Base-by-base conservation (phyloP, 2,888 invertebrate genomes). In the Athripsodes cinereus region DNA sequence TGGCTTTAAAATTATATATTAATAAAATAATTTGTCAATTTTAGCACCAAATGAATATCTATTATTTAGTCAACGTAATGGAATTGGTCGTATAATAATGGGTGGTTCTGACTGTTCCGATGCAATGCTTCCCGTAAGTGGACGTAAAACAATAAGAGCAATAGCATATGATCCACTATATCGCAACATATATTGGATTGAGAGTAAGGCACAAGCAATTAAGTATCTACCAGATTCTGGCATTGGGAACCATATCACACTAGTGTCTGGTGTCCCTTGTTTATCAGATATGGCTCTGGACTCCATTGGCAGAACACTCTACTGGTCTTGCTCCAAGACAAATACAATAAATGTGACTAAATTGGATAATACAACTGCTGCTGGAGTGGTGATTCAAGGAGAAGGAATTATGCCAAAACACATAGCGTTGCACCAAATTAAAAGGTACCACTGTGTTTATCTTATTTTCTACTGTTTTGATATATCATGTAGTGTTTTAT, bases 291-390 rank as follows among this genome's bases (percentile, higher is more conserved):
- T 96, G 66, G 95, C 89, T 0, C 76, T 96, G 6, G 96, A 96
- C 72, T 86, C 90, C 0, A 79, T 92, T 31, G 89, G 93, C 0
- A 81, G 93, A 16, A 75, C 92, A 1, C 71, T 97, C 1, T 96
- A 93, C 74, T 96, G 95, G 94, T 90, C 92, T 0, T 93, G 93
- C 67, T 79, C 87, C 0, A 81, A 83, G 62, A 84, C 88, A 8
- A 89, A 96, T 70, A 87, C 90, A 0, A 94, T 96, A 51, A 96
- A 96, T 71, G 90, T 93, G 0, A 95, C 95, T 0, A 82, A 88
- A 61, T 79, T 90, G 22, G 85, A 87, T 59, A 82, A 72, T 68
- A 80, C 81, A 1, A 80, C 84, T 62, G 66, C 76, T 20, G 71
- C 81, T 2, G 89, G 88, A 0, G 83, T 89, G 1, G 85, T 93